Base-by-base conservation (phyloP, 2,888 invertebrate genomes). In the Cephus runcator region DNA sequence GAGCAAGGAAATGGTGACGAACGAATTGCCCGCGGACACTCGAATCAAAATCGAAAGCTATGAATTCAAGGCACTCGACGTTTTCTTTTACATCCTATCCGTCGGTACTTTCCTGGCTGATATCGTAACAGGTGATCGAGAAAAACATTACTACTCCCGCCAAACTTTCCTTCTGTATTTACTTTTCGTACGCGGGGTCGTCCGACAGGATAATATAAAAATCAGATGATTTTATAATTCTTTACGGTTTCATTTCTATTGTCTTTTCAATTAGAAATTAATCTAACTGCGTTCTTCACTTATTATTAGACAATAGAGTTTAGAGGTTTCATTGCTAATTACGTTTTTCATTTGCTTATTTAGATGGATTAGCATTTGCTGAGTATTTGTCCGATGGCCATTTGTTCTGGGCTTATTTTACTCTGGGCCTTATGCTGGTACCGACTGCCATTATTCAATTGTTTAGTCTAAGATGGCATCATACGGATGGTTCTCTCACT, bases 401-500 rank as follows among this genome's bases (percentile, higher is more conserved):
- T 84, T 87, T 92, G 73, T 92, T 92, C 85, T 94, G 94, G 94
- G 94, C 93, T 76, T 88, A 93, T 73, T 92, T 93, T 36, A 94
- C 94, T 76, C 87, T 93, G 75, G 89, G 92, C 81, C 92, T 94
- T 84, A 93, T 93, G 83, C 81, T 94, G 71, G 90, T 93, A 79
- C 94, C 94, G 73, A 93, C 94, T 85, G 89, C 93, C 82, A 89
- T 94, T 81, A 93, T 94, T 69, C 94, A 94, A 87, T 90, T 93
- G 84, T 93, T 94, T 90, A 94, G 94, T 78, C 89, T 94, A 85
- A 92, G 94, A 88, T 94, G 94, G 94, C 92, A 93, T 86, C 88
- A 89, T 77, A 87, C 92, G 75, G 93, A 92, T 84, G 93, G 93
- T 86, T 90, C 92, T 83, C 88, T 92, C 73, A 92, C 89, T 85